Evolutionary conservation across 2,797 vertebrate genomes (phyloP).

Genomic region (Cyprinodon diabolis): DNA sequence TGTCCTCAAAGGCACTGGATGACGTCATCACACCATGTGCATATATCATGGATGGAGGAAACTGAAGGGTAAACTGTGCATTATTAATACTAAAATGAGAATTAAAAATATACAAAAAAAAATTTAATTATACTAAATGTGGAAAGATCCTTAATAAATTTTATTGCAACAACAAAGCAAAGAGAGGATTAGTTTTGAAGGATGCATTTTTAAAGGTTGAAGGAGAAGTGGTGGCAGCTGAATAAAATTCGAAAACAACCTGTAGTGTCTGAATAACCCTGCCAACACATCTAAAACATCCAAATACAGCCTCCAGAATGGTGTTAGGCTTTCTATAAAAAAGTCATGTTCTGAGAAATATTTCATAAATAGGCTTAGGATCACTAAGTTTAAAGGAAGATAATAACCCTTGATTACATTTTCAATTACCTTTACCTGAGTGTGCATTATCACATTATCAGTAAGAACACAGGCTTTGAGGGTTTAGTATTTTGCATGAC

Average conservation of each 20-base stretch:
- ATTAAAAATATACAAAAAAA: too few species aligned
- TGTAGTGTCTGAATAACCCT: conserved; percentile 21
- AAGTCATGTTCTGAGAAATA: conserved; percentile 18
- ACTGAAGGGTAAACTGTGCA: too few species aligned
- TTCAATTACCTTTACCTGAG: conserved; percentile 19
- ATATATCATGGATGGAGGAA: too few species aligned
- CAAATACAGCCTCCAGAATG: conserved; percentile 4
- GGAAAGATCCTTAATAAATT: too few species aligned
- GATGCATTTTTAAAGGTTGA: conserved; percentile 24
- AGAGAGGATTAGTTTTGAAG: conserved; percentile 13
- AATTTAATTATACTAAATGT: too few species aligned
- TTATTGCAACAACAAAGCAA: conserved; percentile 9
- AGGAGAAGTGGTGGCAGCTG: conserved; percentile 8
- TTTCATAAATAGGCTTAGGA: conserved; percentile 2
- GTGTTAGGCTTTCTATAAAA: not conserved
- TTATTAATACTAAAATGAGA: too few species aligned
- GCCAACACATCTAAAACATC: conserved; percentile 20
- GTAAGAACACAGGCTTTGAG: conserved; percentile 9
- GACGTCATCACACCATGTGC: too few species aligned
- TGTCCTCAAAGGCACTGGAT: too few species aligned
- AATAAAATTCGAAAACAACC: conserved; percentile 29
- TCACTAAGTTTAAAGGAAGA: not conserved
- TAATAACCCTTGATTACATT: not conserved
- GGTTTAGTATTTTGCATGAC: conserved; percentile 15
- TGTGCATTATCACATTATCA: conserved; percentile 11